Evolutionary conservation across 2,797 vertebrate genomes (phyloP), one percentile per base, ranked within the genome.

Genomic region (Neosalanx taihuensis): DNA sequence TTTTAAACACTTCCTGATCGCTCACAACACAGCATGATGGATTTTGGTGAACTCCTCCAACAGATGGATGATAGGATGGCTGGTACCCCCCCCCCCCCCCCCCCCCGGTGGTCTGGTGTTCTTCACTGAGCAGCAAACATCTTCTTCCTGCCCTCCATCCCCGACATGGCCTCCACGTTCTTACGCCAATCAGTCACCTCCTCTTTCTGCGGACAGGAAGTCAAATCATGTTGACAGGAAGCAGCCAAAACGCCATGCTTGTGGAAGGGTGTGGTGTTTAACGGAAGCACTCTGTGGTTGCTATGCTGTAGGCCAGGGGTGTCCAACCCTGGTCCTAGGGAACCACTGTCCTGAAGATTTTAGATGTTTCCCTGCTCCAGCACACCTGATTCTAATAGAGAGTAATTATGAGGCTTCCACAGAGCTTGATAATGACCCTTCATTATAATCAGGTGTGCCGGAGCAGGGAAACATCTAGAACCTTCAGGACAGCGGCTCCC

Each of bases 161-260:
- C 83, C 30, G 84, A 85, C 85, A 87, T 81, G 63, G 84, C 85
- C 72, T 87, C 87, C 62, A 89, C 84, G 17, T 88, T 89, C 80
- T 87, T 87, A 72, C 84, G 84, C 87, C 87, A 87, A 77, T 87
- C 87, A 23, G 84, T 85, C 74, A 86, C 82, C 72, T 89, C 86
- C 57, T 84, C 85, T 62, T 85, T 87, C 85, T 89, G 78, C 5
- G 20, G 56, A 18, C 57, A 63, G 29, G 23, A 65, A 41, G 37
- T 41, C 37, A 3, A 41, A 41, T 41, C 37, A 41, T 41, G 37
- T 41, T 9, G 37, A 41, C 37, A 41, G 37, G 37, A 41, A 41
- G 37, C 10, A 41, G 37, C 37, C 0, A 2, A 64, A 30, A 30
- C n/a, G 12, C 18, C 17, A 3, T 53, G 17, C 18, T 17, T 53